Conservation (phyloP, 1,140 invertebrate species). For the Gryon sp. region DNA sequence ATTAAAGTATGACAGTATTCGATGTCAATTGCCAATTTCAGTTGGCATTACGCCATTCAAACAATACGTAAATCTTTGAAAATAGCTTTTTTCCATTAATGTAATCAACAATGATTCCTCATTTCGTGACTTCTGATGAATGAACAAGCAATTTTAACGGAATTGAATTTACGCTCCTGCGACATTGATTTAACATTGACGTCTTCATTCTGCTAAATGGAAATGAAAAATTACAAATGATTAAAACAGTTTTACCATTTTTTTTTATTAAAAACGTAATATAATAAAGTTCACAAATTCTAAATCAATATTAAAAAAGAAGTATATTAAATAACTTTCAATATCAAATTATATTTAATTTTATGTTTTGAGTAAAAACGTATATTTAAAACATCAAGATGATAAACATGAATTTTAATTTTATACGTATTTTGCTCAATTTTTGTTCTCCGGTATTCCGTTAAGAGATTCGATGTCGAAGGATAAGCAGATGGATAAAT, state of each 20-base stretch:
- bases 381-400: too few relatives aligned
- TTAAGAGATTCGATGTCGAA: conserved; percentile 11
- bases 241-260: not conserved
- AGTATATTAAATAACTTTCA: too few relatives aligned
- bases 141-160: conserved; percentile 21
- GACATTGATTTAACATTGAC: conserved; percentile 33
- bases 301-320: too few relatives aligned
- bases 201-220: too few relatives aligned
- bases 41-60: conserved; percentile 54
- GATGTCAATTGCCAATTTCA: conserved; percentile 41
- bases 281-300: too few relatives aligned
- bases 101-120: conserved; percentile 19
- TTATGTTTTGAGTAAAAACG: too few relatives aligned
- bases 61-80: conserved; percentile 31
- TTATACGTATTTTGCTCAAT: too few relatives aligned
- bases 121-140: conserved; percentile 22
- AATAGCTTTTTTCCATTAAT: conserved; percentile 24
- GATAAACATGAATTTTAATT: too few relatives aligned
- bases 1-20: conserved; percentile 2
- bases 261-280: too few relatives aligned
- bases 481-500: conserved; percentile 44
- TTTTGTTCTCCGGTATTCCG: too few relatives aligned
- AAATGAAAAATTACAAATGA: too few relatives aligned
- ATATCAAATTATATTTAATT: too few relatives aligned
- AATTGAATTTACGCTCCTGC: conserved; percentile 4